These are phyloP conservation scores for Drosophila pachea DNA, from an alignment of 1,140 invertebrate genomes.

Conservation along the genomic window DNA sequence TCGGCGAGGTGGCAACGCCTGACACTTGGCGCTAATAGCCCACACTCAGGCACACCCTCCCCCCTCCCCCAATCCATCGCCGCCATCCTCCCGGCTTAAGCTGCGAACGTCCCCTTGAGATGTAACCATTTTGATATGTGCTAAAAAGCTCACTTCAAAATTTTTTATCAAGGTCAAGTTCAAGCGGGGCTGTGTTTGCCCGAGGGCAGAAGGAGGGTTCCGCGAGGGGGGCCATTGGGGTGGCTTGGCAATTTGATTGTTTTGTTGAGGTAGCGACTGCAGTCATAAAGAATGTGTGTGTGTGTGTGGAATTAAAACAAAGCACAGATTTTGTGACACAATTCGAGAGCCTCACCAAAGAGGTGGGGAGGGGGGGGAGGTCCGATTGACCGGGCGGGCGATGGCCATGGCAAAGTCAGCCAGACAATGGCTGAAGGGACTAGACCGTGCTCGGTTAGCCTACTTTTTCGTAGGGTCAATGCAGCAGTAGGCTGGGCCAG, in stretches of 20 bases:
- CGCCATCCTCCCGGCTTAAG: neutral
- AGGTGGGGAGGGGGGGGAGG: too few relatives aligned
- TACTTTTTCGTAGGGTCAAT: too few relatives aligned
- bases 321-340: constrained; percentile 52
- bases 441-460: too few relatives aligned
- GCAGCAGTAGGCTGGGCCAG: too few relatives aligned
- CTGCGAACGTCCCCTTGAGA: constrained; percentile 57
- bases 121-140: constrained; percentile 74
- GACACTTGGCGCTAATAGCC: constrained; percentile 34
- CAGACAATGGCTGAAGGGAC: too few relatives aligned
- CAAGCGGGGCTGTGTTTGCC: constrained; percentile 18
- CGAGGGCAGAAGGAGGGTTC: too few relatives aligned
- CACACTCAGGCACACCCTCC: neutral
- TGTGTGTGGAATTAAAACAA: constrained; percentile 40
- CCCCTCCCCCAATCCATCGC: neutral
- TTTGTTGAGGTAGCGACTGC: constrained; percentile 63
- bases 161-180: constrained; percentile 77
- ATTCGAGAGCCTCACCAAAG: constrained; percentile 9
- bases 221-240: neutral
- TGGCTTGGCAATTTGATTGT: constrained; percentile 50
- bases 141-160: constrained; percentile 75
- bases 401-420: too few relatives aligned
- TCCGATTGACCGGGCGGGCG: too few relatives aligned
- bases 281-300: constrained; percentile 42
- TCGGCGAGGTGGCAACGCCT: constrained; percentile 29